These are phyloP conservation scores for Plemyria rubiginata DNA, from an alignment of 2,888 invertebrate genomes.

Conservation along the genomic window DNA sequence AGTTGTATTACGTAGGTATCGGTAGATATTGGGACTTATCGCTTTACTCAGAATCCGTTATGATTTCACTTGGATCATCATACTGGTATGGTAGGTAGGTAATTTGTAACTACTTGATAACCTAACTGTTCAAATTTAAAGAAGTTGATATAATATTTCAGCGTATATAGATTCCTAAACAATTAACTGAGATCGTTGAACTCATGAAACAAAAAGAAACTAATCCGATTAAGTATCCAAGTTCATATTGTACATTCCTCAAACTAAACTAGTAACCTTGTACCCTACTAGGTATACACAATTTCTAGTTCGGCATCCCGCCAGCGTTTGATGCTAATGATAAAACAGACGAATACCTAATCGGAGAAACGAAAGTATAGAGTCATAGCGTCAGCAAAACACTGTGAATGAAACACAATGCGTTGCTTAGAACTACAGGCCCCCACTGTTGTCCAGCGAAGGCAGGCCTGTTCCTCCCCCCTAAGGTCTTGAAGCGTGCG, in stretches of 20 bases:
- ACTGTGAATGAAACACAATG: conserved; percentile 79
- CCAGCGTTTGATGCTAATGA: conserved; percentile 27
- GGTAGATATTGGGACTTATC: conserved; percentile 35
- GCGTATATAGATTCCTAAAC: neutral
- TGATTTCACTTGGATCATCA: conserved; percentile 35
- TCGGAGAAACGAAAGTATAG: conserved; percentile 63
- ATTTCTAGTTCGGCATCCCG: conserved; percentile 25
- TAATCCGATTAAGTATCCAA: neutral
- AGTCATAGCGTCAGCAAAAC: conserved; percentile 66
- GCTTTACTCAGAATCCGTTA: conserved; percentile 43
- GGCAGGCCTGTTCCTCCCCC: conserved; percentile 51
- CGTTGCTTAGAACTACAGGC: conserved; percentile 59
- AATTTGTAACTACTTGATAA: neutral
- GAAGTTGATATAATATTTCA: neutral
- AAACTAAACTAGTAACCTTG: neutral
- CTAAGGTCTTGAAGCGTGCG: conserved; percentile 17
- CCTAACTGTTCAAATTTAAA: conserved; percentile 1
- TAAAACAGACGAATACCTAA: conserved; percentile 38
- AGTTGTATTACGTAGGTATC: conserved; percentile 48
- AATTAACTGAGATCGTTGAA: neutral
- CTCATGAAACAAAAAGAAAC: neutral
- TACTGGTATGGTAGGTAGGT: too few relatives aligned
- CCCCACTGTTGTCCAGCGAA: conserved; percentile 50
- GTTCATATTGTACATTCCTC: neutral
- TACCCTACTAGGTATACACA: conserved; percentile 18